Evolutionary conservation across 2,113 vertebrate genomes (phyloP).

Genomic region (Entomyzon cyanotis): DNA sequence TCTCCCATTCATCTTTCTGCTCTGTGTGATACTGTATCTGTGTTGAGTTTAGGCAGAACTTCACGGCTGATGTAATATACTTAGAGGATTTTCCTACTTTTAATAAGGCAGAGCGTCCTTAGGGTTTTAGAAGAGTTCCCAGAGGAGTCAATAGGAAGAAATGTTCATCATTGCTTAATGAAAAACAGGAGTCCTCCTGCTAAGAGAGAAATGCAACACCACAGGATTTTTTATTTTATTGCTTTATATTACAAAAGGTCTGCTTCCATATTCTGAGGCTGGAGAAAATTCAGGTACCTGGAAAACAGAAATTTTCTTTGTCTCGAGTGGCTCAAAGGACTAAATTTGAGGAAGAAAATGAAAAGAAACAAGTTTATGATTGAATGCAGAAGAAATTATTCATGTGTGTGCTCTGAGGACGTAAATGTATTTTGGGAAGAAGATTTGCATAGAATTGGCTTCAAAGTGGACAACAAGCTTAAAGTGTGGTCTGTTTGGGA

Average conservation of each 20-base stretch:
- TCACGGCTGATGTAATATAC: not conserved
- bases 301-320: not conserved
- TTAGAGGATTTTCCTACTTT: constrained; percentile 17
- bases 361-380: not conserved
- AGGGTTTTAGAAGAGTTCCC: not conserved
- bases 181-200: not conserved
- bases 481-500: not conserved
- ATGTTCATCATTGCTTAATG: constrained; percentile 21
- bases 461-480: not conserved
- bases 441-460: not conserved
- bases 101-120: not conserved
- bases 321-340: not conserved
- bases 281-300: not conserved
- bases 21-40: not conserved
- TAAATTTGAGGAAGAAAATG: not conserved
- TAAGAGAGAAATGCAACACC: not conserved
- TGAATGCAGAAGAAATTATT: not conserved
- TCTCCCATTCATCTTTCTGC: not conserved
- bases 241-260: not conserved
- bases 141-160: not conserved
- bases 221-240: not conserved
- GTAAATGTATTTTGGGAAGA: not conserved
- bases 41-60: not conserved
- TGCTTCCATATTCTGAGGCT: not conserved
- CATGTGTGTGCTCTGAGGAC: not conserved